Evolutionary conservation across 2,888 invertebrate species (phyloP).

Genomic region (Eupeodes latifasciatus): DNA sequence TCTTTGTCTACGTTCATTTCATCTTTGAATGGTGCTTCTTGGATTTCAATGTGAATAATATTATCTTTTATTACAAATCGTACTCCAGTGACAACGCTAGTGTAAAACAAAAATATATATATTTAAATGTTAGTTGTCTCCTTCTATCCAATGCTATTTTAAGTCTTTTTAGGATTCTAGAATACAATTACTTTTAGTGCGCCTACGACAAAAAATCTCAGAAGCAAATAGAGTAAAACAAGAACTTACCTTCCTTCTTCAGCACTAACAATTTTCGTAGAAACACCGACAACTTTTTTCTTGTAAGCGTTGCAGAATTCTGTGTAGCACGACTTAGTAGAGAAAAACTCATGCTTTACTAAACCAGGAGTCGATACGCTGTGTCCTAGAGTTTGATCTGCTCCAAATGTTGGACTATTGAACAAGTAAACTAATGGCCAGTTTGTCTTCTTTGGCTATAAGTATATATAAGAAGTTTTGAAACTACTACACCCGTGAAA

Average conservation of each 20-base stretch:
- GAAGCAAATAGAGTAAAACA: too few relatives aligned
- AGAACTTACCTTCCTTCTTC: constrained; percentile 1
- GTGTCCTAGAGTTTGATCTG: neutral
- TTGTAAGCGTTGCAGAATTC: neutral
- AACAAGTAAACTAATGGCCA: neutral
- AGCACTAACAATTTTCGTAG: neutral
- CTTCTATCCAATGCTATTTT: too few relatives aligned
- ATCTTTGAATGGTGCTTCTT: neutral
- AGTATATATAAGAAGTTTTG: neutral
- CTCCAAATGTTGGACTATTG: neutral
- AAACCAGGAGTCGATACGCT: neutral
- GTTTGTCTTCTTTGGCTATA: neutral
- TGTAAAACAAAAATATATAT: too few relatives aligned
- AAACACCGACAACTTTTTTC: neutral
- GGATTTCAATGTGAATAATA: neutral
- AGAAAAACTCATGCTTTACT: neutral
- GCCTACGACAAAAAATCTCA: too few relatives aligned
- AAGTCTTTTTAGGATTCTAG: too few relatives aligned
- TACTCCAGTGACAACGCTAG: constrained; percentile 4
- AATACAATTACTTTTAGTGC: too few relatives aligned
- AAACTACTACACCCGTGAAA: too few relatives aligned
- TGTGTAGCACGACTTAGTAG: neutral
- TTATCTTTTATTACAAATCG: neutral
- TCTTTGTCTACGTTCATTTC: neutral
- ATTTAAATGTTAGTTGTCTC: too few relatives aligned